These are phyloP conservation scores for Fragum whitleyi DNA, from an alignment of 2,888 invertebrate species.

Conservation along the genomic window DNA sequence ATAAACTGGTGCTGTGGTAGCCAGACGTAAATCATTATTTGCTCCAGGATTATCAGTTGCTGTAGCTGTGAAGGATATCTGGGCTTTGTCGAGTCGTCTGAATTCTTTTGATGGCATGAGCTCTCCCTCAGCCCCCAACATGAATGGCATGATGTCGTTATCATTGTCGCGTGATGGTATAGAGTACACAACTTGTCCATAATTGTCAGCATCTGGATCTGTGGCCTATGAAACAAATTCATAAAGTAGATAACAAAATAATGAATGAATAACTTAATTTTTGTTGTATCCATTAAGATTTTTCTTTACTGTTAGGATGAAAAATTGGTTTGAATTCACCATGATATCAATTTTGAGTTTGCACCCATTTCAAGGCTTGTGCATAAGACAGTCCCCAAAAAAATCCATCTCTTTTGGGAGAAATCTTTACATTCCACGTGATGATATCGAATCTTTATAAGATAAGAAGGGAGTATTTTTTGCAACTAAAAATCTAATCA, in stretches of 20 bases:
- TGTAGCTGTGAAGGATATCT: conserved; percentile 61
- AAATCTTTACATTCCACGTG: too few species aligned
- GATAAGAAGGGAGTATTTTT: too few species aligned
- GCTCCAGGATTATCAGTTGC: conserved; percentile 59
- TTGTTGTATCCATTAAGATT: too few species aligned
- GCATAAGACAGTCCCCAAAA: too few species aligned
- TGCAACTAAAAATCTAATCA: too few species aligned
- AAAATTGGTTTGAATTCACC: too few species aligned
- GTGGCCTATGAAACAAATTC: conserved; percentile 62
- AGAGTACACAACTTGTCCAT: conserved; percentile 62
- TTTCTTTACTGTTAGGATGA: too few species aligned
- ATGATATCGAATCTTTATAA: too few species aligned
- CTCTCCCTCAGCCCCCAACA: conserved; percentile 44
- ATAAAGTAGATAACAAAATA: too few species aligned
- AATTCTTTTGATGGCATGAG: conserved; percentile 58
- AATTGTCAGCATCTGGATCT: conserved; percentile 65
- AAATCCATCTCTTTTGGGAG: too few species aligned
- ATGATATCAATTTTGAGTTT: too few species aligned
- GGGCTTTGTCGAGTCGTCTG: conserved; percentile 35
- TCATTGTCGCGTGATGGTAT: conserved; percentile 37
- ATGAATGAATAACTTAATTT: conserved; percentile 2
- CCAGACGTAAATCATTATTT: not conserved
- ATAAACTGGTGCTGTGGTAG: conserved; percentile 53
- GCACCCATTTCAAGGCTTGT: too few species aligned
- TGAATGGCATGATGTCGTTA: conserved; percentile 52